These are phyloP conservation scores for Eupithecia subumbrata DNA, from an alignment of 2,888 invertebrate genomes.

Conservation along the genomic window DNA sequence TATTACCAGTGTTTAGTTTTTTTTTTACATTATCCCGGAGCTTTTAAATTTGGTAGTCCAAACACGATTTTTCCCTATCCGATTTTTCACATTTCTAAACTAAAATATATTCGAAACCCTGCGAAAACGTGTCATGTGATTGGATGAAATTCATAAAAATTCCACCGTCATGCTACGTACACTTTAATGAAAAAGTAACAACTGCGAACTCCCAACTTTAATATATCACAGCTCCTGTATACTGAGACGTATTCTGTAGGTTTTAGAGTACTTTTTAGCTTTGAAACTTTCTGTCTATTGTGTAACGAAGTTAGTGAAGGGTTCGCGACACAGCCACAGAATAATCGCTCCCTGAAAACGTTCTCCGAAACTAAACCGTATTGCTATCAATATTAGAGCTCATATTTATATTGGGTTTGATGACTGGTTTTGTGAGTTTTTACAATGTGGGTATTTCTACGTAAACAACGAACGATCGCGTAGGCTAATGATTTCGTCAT, in stretches of 20 bases:
- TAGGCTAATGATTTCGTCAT: not conserved
- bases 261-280: conserved; percentile 48
- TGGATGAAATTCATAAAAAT: conserved; percentile 38
- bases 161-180: conserved; percentile 34
- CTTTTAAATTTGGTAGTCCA: not conserved
- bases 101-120: conserved; percentile 35
- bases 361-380: conserved; percentile 10
- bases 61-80: not conserved
- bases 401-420: not conserved
- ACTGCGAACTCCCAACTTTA: conserved; percentile 54
- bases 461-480: not conserved
- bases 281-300: conserved; percentile 41
- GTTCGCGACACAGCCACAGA: conserved; percentile 41
- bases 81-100: not conserved
- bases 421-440: not conserved
- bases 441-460: not conserved
- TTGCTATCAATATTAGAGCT: not conserved
- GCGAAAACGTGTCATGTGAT: conserved; percentile 29
- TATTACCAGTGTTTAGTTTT: not conserved
- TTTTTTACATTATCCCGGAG: not conserved
- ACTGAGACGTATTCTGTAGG: conserved; percentile 46
- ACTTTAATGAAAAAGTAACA: conserved; percentile 58
- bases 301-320: conserved; percentile 62
- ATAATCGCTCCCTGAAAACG: not conserved
- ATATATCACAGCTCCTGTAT: conserved; percentile 50